Percentiles rank a stretch among this genome's conserved stretches.
These are phyloP conservation scores for Dipodomys ordii DNA, from an alignment of 2,113 vertebrate species.

Conservation along the genomic window DNA sequence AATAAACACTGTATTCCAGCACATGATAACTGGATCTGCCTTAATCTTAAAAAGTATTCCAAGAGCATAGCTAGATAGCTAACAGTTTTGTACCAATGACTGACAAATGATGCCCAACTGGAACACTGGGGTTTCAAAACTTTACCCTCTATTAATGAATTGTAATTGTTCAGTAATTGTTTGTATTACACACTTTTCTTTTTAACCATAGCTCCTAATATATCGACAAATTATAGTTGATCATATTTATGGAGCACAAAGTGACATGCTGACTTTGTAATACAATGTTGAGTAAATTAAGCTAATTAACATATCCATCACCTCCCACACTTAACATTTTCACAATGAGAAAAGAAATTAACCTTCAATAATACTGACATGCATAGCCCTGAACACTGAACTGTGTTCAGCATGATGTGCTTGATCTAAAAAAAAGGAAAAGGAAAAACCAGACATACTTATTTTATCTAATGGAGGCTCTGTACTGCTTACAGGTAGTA, in stretches of 20 bases:
- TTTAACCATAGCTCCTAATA: neutral
- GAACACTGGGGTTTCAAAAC: conserved; percentile 4
- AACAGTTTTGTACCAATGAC: neutral
- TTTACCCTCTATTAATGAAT: neutral
- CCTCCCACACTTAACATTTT: neutral
- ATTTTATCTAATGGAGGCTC: neutral
- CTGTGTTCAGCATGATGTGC: neutral
- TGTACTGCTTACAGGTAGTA: neutral
- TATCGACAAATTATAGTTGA: neutral
- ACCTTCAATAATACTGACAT: neutral
- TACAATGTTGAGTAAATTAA: neutral
- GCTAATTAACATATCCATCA: neutral
- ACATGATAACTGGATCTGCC: neutral
- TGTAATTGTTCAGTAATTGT: neutral
- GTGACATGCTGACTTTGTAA: neutral
- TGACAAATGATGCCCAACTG: neutral
- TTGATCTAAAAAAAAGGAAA: neutral
- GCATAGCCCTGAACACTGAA: too few species aligned
- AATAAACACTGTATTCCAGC: neutral
- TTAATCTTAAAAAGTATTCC: conserved; percentile 15
- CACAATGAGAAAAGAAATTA: neutral
- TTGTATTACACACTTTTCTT: neutral
- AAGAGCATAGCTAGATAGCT: neutral
- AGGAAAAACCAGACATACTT: neutral
- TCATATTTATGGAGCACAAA: neutral